Base-by-base conservation (phyloP, 2,888 invertebrate species). In the Dorcus hopei region DNA sequence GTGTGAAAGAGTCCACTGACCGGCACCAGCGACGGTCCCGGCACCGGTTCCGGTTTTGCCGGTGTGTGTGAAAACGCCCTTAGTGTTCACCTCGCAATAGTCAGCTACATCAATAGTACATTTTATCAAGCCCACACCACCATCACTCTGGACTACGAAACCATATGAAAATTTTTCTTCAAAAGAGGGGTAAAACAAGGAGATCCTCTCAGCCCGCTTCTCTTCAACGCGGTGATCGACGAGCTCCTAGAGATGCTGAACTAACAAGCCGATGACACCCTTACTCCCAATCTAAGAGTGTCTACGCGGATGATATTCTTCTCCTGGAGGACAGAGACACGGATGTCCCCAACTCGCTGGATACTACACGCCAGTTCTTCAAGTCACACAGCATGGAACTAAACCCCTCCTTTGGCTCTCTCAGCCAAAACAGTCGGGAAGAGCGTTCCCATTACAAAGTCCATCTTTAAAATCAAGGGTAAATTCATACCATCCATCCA, bases 131-230 rank as follows among this genome's bases (percentile, higher is more conserved):
- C 70, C 6, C 58, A 65, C 5, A 71, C 73, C 3, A 56, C 41
- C 52, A 47, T 70, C 48, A 63, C 57, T 16, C 65, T 67, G 6
- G 64, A 65, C 3, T 58, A 40, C 2, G n/a, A 14, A 0, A 23
- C 38, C 0, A 60, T 66, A 0, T 3, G 52, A 38, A 48, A 54
- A 0, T 61, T 71, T 3, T 40, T 14, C 8, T 62, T 70, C 38
- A 38, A 33, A 0, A 67, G 73, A 23, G 77, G 77, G 0, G 78
- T 79, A 3, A 70, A 74, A 8, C 79, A 79, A 63, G 79, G 78
- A 0, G 77, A 78, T 58, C 77, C 77, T 0, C 61, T 79, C 9
- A 38, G 48, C 16, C 69, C n/a, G n/a, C n/a, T n/a, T n/a, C n/a
- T n/a, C n/a, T n/a, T n/a, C n/a, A n/a, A n/a, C 70, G 0, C 70